These are phyloP conservation scores for Tenthredo mesomela DNA, from an alignment of 2,888 invertebrate species.

Conservation along the genomic window DNA sequence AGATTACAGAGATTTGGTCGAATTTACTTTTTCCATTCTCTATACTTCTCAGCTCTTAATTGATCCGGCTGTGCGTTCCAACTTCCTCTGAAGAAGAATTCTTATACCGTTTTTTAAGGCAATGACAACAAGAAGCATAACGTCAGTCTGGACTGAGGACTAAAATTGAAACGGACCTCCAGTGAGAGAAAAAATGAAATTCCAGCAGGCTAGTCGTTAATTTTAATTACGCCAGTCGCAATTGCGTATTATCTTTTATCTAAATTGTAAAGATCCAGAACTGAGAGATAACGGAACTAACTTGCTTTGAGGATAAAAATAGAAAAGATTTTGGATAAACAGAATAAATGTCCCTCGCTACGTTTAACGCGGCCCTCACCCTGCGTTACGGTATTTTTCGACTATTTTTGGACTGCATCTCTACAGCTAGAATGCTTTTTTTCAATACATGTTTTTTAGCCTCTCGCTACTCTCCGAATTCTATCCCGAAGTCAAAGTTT, in stretches of 20 bases:
- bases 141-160: not conserved
- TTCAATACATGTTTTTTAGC: not conserved
- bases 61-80: too few species aligned
- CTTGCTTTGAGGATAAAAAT: constrained; percentile 52
- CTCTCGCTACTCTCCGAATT: not conserved
- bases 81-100: not conserved
- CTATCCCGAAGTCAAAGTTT: not conserved
- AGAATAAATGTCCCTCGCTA: constrained; percentile 53
- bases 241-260: constrained; percentile 44
- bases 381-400: constrained; percentile 40
- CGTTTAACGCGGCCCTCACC: constrained; percentile 48
- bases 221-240: constrained; percentile 44
- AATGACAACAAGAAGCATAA: constrained; percentile 8
- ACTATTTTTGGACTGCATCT: constrained; percentile 25
- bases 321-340: constrained; percentile 54
- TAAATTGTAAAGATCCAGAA: constrained; percentile 39
- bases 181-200: constrained; percentile 27
- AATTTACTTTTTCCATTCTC: not conserved
- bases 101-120: not conserved
- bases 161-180: constrained; percentile 47
- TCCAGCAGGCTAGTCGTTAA: constrained; percentile 39
- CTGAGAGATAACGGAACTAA: constrained; percentile 13
- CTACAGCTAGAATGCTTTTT: not conserved
- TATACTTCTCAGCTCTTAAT: not conserved
- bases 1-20: not conserved